A percentile compares a stretch with the other conserved stretches of the same genome.
Conservation (phyloP, 2,797 vertebrate species). For the Spatula versicolor region DNA sequence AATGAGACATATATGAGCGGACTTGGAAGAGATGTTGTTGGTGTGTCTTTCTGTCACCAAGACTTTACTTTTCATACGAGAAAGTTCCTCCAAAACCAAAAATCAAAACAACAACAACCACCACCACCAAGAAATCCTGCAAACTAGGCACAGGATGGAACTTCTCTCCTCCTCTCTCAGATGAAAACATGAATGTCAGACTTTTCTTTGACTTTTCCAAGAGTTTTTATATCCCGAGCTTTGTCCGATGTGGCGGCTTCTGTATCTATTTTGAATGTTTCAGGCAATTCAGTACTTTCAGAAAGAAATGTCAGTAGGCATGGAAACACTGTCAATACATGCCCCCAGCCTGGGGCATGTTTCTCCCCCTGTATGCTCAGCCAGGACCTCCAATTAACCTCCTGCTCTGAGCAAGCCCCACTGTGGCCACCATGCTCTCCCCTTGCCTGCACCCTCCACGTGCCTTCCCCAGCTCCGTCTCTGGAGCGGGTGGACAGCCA, state of each 20-base stretch:
- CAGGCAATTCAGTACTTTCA: neutral
- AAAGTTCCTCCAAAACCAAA: neutral
- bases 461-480: neutral
- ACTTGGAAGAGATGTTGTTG: neutral
- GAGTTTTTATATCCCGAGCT: neutral
- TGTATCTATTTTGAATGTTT: neutral
- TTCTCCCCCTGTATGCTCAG: neutral
- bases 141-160: neutral
- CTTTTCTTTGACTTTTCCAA: neutral
- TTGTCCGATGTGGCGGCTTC: neutral
- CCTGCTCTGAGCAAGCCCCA: neutral
- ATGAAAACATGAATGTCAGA: neutral
- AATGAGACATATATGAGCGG: neutral
- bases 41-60: neutral
- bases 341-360: neutral
- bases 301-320: neutral
- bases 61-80: neutral
- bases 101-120: neutral
- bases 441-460: neutral
- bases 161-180: neutral
- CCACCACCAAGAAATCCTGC: neutral
- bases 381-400: neutral
- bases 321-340: neutral
- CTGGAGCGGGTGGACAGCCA: conserved; percentile 36
- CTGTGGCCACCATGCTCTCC: neutral